phyloP scores from a whole-genome alignment of 2,888 invertebrate genomes.

The Oscheius onirici region DNA sequence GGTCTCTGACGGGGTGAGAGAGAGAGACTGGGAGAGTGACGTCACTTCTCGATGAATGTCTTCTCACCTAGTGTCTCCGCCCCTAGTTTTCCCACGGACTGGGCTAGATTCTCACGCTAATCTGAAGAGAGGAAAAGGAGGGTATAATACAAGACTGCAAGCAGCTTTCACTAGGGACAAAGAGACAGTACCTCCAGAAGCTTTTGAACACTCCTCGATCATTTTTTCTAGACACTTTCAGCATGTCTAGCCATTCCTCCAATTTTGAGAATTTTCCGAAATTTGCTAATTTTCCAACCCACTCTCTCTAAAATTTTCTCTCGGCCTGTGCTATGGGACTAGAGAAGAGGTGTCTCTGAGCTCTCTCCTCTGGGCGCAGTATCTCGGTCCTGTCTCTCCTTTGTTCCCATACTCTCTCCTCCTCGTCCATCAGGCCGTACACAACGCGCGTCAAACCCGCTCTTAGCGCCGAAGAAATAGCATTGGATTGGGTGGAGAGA shows the following conservation, averaged over 20 bases:
- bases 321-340: background rate
- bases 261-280: too few relatives aligned
- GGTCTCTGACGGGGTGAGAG: too few relatives aligned
- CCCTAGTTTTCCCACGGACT: conserved; percentile 37
- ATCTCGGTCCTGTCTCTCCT: conserved; percentile 16
- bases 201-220: too few relatives aligned
- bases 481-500: background rate
- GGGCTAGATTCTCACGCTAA: conserved; percentile 17
- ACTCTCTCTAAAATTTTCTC: background rate
- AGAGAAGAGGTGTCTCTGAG: background rate
- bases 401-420: background rate
- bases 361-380: conserved; percentile 17
- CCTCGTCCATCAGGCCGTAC: conserved; percentile 23
- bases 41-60: conserved; percentile 39
- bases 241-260: too few relatives aligned
- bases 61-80: conserved; percentile 24
- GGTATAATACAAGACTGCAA: background rate
- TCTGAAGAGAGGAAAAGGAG: background rate
- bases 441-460: background rate
- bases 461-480: conserved; percentile 18
- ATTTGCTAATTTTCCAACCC: conserved; percentile 17
- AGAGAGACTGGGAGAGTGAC: conserved; percentile 5
- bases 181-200: too few relatives aligned
- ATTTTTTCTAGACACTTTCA: too few relatives aligned
- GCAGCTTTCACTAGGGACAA: too few relatives aligned